phyloP scores from a whole-genome alignment of 2,888 invertebrate genomes.

The Toxonevra muliebris region DNA sequence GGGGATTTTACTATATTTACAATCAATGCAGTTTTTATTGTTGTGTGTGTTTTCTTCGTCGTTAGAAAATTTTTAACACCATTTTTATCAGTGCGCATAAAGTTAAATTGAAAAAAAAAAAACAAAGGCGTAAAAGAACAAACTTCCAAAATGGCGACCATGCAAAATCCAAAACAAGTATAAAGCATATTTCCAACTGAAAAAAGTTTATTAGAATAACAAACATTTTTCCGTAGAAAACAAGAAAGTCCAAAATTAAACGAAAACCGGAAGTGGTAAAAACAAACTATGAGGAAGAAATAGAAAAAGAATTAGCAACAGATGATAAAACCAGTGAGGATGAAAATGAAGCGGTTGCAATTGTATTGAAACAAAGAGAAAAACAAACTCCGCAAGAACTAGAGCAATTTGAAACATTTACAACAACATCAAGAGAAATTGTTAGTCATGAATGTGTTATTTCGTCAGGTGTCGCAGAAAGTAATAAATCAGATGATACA shows the following conservation, averaged over 20 bases:
- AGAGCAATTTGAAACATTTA: slow-evolving; percentile 20
- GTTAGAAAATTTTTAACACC: neutral
- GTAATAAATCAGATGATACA: slow-evolving; percentile 1
- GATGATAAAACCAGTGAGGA: slow-evolving; percentile 32
- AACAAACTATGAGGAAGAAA: slow-evolving; percentile 19
- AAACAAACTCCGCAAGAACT: slow-evolving; percentile 18
- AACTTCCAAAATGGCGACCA: slow-evolving; percentile 57
- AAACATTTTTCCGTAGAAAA: slow-evolving; percentile 44
- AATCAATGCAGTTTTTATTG: neutral
- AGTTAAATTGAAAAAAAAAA: neutral
- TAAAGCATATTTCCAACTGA: slow-evolving; percentile 25
- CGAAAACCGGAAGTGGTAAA: slow-evolving; percentile 20
- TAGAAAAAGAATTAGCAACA: slow-evolving; percentile 34
- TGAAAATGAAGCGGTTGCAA: slow-evolving; percentile 31
- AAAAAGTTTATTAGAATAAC: slow-evolving; percentile 25
- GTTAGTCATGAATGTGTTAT: slow-evolving; percentile 54
- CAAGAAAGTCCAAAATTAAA: slow-evolving; percentile 44
- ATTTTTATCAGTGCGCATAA: slow-evolving; percentile 12
- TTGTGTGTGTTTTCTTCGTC: too few species aligned
- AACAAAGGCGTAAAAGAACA: neutral
- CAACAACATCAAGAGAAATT: slow-evolving; percentile 38
- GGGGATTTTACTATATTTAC: slow-evolving; percentile 22
- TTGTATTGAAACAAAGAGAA: neutral
- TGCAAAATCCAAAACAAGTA: slow-evolving; percentile 55
- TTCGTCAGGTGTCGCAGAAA: slow-evolving; percentile 40